These are phyloP conservation scores for Lepilemur ruficaudatus DNA, from an alignment of 2,797 vertebrate genomes.

Conservation along the genomic window DNA sequence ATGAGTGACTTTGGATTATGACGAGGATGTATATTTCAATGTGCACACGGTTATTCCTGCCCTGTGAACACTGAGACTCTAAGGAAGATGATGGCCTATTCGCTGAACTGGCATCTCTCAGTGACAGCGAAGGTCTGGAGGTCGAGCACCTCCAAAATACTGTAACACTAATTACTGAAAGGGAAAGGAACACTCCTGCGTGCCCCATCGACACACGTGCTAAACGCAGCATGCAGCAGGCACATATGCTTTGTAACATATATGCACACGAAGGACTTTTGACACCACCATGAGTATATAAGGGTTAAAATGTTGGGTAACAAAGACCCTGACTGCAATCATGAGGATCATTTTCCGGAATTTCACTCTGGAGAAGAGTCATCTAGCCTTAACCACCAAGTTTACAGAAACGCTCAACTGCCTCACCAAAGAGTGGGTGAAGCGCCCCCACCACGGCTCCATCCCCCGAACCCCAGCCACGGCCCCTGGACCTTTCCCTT, in stretches of 20 bases:
- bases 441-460: background rate
- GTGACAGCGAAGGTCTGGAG: background rate
- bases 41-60: background rate
- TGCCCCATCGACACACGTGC: accelerated
- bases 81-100: background rate
- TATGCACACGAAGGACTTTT: accelerated
- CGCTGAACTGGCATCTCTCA: background rate
- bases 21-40: background rate
- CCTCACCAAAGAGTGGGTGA: background rate
- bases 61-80: background rate
- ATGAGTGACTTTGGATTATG: background rate
- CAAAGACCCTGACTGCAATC: background rate
- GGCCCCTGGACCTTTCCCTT: background rate
- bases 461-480: background rate
- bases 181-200: too few species aligned
- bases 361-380: background rate
- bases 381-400: background rate
- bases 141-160: background rate
- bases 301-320: background rate
- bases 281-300: accelerated
- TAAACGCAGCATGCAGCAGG: accelerated
- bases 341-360: background rate
- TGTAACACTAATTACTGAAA: background rate
- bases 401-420: background rate
- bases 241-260: too few species aligned